These are phyloP conservation scores for Microctonus brassicae DNA, from an alignment of 2,888 invertebrate species.

Conservation along the genomic window DNA sequence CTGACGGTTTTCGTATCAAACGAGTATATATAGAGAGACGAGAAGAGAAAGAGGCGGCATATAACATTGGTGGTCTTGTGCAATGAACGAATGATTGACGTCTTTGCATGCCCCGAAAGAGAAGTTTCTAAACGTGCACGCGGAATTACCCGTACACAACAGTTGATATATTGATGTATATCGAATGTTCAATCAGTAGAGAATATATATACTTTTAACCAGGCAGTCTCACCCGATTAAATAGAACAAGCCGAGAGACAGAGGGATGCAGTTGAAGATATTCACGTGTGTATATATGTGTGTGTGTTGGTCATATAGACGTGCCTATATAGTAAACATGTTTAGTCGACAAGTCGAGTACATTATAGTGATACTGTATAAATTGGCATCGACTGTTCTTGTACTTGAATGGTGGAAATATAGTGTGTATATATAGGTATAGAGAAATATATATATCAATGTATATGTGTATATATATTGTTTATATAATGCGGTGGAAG, in stretches of 20 bases:
- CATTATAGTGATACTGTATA: not conserved
- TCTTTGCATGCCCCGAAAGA: conserved; percentile 6
- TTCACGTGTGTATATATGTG: not conserved
- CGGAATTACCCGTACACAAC: not conserved
- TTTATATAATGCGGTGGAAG: not conserved
- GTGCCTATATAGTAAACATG: not conserved
- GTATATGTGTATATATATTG: not conserved
- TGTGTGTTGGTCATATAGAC: not conserved
- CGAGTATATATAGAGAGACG: not conserved
- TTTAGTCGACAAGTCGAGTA: not conserved
- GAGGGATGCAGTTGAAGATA: not conserved
- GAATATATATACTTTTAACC: not conserved
- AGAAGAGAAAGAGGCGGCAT: not conserved
- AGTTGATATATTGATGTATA: conserved; percentile 13
- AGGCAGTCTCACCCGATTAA: conserved; percentile 2
- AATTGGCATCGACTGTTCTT: not conserved
- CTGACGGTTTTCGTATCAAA: conserved; percentile 30
- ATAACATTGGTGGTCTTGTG: conserved; percentile 6
- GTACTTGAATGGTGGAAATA: conserved; percentile 2
- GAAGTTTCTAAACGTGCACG: not conserved
- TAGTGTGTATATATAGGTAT: not conserved
- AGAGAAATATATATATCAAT: not conserved
- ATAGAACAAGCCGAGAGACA: not conserved
- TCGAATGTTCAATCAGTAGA: not conserved
- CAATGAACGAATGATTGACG: conserved; percentile 18